Conservation (phyloP, 1,140 invertebrate species). For the Protaetia brevitarsis region DNA sequence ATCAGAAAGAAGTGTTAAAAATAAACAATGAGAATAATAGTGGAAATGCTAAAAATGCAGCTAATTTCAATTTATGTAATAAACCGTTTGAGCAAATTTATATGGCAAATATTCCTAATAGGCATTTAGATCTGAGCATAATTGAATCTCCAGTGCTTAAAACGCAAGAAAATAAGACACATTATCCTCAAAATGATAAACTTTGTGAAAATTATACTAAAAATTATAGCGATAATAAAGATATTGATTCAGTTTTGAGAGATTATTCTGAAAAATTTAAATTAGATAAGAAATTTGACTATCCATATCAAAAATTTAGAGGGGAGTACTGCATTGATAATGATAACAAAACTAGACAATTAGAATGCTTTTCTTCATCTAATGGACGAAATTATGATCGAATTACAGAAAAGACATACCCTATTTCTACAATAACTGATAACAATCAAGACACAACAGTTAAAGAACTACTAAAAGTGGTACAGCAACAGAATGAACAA, state of each 20-base stretch:
- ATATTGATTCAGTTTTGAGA: too few species aligned
- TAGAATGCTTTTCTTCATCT: too few species aligned
- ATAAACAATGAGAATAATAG: conserved; percentile 13
- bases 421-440: conserved; percentile 12
- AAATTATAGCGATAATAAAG: too few species aligned
- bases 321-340: too few species aligned
- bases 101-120: conserved; percentile 44
- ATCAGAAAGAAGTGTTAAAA: not conserved
- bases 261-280: too few species aligned
- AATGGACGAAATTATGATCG: not conserved
- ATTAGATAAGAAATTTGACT: too few species aligned
- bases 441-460: conserved; percentile 50
- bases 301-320: too few species aligned
- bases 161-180: not conserved
- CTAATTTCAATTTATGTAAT: too few species aligned
- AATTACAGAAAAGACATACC: conserved; percentile 7
- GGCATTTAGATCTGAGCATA: conserved; percentile 45
- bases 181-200: too few species aligned
- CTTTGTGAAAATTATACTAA: not conserved
- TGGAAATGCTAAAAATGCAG: too few species aligned
- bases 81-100: conserved; percentile 43
- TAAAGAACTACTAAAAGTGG: conserved; percentile 56
- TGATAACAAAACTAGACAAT: too few species aligned
- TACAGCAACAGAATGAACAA: conserved; percentile 58
- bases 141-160: conserved; percentile 38